Conservation (phyloP, 2,113 vertebrate genomes). For the Rhabdornis inornatus region DNA sequence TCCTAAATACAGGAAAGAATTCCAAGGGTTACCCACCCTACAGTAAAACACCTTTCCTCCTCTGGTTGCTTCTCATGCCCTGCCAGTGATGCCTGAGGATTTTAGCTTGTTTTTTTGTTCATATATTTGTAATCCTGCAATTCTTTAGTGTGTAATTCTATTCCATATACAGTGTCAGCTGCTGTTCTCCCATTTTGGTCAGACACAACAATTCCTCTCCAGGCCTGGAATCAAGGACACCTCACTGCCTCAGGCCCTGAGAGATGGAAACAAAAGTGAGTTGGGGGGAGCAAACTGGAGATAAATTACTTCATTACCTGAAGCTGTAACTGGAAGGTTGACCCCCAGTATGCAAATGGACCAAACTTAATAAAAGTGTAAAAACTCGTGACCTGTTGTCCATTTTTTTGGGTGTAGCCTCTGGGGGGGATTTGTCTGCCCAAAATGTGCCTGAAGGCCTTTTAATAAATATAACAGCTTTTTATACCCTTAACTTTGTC, state of each 20-base stretch:
- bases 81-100: not conserved
- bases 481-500: not conserved
- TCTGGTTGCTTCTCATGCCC: not conserved
- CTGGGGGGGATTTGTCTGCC: no score
- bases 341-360: not conserved
- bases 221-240: not conserved
- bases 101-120: not conserved
- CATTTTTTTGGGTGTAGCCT: not conserved
- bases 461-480: no score
- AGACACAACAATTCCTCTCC: not conserved
- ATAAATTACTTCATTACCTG: not conserved
- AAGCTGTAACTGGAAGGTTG: not conserved
- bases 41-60: not conserved
- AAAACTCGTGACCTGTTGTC: accelerated
- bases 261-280: not conserved
- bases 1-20: not conserved
- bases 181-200: not conserved
- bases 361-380: not conserved
- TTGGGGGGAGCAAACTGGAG: not conserved
- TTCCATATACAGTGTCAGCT: accelerated
- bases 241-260: not conserved
- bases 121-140: not conserved
- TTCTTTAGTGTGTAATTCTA: not conserved
- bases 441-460: not conserved
- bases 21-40: not conserved